A percentile compares a stretch with the other conserved stretches of the same genome.
Conservation (phyloP, 2,797 vertebrate species). For the Rhinogobio ventralis region DNA sequence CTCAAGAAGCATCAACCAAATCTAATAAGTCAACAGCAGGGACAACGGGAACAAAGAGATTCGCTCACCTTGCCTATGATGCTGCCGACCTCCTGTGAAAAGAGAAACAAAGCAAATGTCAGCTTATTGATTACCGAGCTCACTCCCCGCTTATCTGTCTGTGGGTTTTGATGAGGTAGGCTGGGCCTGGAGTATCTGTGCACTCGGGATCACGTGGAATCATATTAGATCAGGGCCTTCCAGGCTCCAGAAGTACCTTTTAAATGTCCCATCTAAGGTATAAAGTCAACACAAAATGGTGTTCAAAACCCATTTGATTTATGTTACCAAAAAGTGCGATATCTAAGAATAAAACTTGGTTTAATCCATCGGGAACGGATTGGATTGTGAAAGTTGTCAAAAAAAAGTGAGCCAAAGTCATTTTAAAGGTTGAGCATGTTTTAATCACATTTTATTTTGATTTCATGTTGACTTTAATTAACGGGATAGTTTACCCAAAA, state of each 20-base stretch:
- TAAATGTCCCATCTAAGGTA: background rate
- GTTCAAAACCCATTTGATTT: background rate
- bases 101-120: constrained; percentile 52
- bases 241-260: background rate
- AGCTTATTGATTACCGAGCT: constrained; percentile 48
- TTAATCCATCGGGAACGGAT: background rate
- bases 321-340: background rate
- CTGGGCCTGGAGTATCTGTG: background rate
- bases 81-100: constrained; percentile 63
- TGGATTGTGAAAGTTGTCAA: background rate
- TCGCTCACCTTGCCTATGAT: constrained; percentile 64
- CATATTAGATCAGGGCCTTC: background rate
- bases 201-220: constrained; percentile 1
- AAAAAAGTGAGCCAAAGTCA: background rate
- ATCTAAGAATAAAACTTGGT: background rate
- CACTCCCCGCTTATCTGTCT: constrained; percentile 7
- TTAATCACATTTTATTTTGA: background rate
- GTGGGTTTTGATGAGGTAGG: constrained; percentile 37
- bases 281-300: background rate
- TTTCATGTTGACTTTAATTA: background rate
- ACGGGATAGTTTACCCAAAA: background rate
- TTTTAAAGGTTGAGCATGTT: background rate
- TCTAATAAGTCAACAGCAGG: constrained; percentile 35
- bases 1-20: constrained; percentile 14
- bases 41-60: constrained; percentile 28